Evolutionary conservation across 2,888 invertebrate species (phyloP), one percentile per base, ranked within the genome.

Genomic region (Cryptocephalus moraei): DNA sequence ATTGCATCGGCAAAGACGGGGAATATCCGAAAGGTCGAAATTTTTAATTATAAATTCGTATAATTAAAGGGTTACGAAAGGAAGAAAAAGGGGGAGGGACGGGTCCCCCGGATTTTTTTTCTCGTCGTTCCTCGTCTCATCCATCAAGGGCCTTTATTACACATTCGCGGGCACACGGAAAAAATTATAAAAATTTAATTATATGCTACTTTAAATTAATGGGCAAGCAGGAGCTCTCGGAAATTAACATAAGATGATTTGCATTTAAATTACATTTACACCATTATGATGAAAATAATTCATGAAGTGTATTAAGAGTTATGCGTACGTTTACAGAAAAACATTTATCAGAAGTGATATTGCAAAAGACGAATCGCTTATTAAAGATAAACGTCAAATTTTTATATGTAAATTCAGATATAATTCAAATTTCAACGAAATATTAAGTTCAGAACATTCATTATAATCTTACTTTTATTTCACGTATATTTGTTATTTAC

Each of bases 121-220:
- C 22, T 22, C 22, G 22, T 22, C 22, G 22, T 22, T 22, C 22
- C 22, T 22, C 44, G 43, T 44, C 36, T 59, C 65, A 66, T 66
- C 61, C 63, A 66, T 65, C 63, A 65, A 54, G 55, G 55, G 57
- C 59, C 61, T 57, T 56, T 62, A 63, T 62, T 66, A 64, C 63
- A 64, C 67, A 67, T 68, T 68, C 64, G 62, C 65, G 58, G 60
- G 57, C 49, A 39, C 36, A 36, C 36, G 62, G 62, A 67, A 68
- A 64, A 67, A 68, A 66, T 63, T 57, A 58, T 57, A 67, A 67
- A 79, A 80, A 79, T 78, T 78, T 77, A 79, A 79, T 80, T 79
- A 79, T 79, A 75, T 78, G 77, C 78, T 79, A 78, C 79, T 80
- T 79, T 79, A 78, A 58, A 78, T 76, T 76, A 78, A 78, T 78